Conservation (phyloP, 2,888 invertebrate species). For the Diaphora mendica region DNA sequence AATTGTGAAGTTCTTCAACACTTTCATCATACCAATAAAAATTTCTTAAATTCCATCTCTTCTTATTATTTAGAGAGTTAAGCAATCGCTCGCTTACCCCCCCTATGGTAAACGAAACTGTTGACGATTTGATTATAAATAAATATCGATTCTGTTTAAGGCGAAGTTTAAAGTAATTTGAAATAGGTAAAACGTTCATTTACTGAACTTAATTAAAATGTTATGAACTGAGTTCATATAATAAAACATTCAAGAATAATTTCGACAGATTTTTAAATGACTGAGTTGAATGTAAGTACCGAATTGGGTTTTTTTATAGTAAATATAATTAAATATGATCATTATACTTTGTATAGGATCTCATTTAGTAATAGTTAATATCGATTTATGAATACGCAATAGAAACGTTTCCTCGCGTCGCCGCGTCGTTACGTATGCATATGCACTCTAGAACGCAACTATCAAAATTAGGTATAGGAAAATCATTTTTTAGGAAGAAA, state of each 20-base stretch:
- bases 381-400: not conserved
- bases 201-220: not conserved
- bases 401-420: not conserved
- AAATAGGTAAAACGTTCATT: not conserved
- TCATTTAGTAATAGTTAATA: not conserved
- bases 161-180: not conserved
- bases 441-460: not conserved
- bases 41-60: constrained; percentile 32
- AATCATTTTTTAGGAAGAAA: not conserved
- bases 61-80: not conserved
- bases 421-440: not conserved
- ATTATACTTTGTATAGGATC: not conserved
- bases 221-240: not conserved
- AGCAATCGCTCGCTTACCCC: not conserved
- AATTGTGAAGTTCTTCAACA: constrained; percentile 45
- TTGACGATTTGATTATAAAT: not conserved
- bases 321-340: not conserved
- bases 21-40: constrained; percentile 53
- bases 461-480: not conserved
- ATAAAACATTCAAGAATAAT: not conserved
- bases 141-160: not conserved
- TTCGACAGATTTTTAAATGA: not conserved
- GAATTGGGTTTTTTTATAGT: not conserved
- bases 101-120: not conserved
- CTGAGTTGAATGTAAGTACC: not conserved